Evolutionary conservation across 2,797 vertebrate species (phyloP).

Genomic region (Galaxias olidus): DNA sequence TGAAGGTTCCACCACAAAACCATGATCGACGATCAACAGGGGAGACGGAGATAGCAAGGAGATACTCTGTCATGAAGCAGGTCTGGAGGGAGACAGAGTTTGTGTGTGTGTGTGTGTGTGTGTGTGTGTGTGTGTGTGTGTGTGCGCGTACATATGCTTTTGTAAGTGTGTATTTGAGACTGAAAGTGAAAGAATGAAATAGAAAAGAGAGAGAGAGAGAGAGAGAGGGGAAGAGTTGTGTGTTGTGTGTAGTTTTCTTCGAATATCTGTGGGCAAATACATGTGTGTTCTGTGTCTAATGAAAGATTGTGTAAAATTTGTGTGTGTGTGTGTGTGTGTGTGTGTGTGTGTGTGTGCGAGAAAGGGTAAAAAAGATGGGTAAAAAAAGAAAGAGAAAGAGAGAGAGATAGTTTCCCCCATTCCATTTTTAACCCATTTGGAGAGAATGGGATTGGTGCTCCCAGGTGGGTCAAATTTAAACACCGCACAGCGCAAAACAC

Average conservation of each 20-base stretch:
- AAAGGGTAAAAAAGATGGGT: no score
- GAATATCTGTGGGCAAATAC: neutral
- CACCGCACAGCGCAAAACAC: slow-evolving; percentile 16
- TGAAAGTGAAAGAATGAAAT: neutral
- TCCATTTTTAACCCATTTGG: neutral
- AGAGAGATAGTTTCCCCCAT: neutral
- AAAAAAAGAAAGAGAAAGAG: neutral
- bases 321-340: neutral
- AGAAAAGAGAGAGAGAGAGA: neutral
- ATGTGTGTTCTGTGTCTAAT: no score
- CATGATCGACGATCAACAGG: slow-evolving; percentile 62
- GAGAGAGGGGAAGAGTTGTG: neutral
- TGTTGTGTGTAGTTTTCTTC: neutral
- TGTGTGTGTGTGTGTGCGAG: neutral
- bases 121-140: neutral
- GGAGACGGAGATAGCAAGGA: neutral
- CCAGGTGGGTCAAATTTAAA: slow-evolving; percentile 36
- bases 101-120: neutral
- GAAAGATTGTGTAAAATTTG: no score
- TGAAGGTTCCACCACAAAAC: slow-evolving; percentile 52
- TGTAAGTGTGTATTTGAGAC: slow-evolving; percentile 1
- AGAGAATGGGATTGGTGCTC: neutral
- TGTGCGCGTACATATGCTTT: neutral
- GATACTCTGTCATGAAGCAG: no score
- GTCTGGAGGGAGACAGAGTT: no score